Conservation (phyloP, 2,113 vertebrate species). For the Talpa occidentalis region DNA sequence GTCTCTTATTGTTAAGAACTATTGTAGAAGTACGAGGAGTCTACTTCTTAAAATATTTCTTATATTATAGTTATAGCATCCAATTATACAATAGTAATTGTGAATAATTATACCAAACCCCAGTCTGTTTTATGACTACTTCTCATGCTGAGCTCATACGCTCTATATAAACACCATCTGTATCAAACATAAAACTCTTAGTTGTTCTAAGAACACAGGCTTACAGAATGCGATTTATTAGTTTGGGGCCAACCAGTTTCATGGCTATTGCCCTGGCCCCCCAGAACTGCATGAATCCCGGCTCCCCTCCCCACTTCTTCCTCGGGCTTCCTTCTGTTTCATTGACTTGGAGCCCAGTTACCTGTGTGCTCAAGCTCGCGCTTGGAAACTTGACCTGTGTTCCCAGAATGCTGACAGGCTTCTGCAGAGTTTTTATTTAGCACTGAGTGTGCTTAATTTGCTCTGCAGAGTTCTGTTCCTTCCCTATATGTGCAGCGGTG, state of each 20-base stretch:
- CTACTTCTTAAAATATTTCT: constrained; percentile 79
- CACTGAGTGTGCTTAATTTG: background rate
- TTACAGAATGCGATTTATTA: constrained; percentile 48
- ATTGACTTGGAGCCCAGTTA: background rate
- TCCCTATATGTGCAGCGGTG: fast-evolving
- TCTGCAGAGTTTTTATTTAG: background rate
- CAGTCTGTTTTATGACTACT: constrained; percentile 79
- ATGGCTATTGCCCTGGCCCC: background rate
- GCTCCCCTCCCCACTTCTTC: background rate
- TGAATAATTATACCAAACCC: constrained; percentile 82
- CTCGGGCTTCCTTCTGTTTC: background rate
- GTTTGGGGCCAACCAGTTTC: constrained; percentile 56
- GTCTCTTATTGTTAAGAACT: constrained; percentile 77
- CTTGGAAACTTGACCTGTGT: fast-evolving
- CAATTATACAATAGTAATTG: constrained; percentile 82
- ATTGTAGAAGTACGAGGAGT: constrained; percentile 71
- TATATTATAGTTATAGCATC: constrained; percentile 80
- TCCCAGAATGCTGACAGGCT: background rate
- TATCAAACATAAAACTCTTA: constrained; percentile 74
- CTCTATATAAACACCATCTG: constrained; percentile 86
- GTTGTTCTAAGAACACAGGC: constrained; percentile 71
- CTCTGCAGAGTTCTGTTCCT: background rate
- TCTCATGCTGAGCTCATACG: constrained; percentile 77
- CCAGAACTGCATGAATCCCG: background rate
- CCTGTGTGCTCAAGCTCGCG: background rate